Evolutionary conservation across 2,113 vertebrate genomes (phyloP), one percentile per base, ranked within the genome.

Genomic region (Clarias gariepinus): DNA sequence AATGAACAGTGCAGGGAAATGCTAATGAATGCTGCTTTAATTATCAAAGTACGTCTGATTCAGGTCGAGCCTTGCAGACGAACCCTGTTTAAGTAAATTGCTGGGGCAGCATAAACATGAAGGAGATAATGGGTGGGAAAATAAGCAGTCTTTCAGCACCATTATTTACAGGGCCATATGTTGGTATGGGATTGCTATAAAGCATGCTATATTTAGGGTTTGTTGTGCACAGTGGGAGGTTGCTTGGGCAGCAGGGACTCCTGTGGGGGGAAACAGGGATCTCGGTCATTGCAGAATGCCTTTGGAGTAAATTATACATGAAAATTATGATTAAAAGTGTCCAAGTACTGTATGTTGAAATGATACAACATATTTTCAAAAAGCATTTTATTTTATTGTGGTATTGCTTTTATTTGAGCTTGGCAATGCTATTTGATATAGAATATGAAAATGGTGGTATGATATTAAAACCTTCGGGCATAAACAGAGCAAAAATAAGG

Each of bases 121-220:
- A 60, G 11, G 41, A 15, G 33, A 91, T 90, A 89, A 76, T 69
- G 58, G 41, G 21, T 76, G 55, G 78, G 55, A 5, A 88, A 90
- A 52, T 63, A 28, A 36, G 69, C 73, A 85, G 85, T 85, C 90
- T 93, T 91, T 94, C 93, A 92, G 68, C 91, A 19, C 84, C 13
- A 57, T 86, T 90, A 89, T 89, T 91, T 77, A 87, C 85, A 47
- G 60, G 90, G 86, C 82, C 88, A 88, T 88, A 85, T 92, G 88
- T 64, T 88, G 87, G 82, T 85, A 90, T 86, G 30, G 55, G 60
- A 36, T 53, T 19, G 78, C 18, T 87, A 81, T 89, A 77, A 87
- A 92, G 74, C 25, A 66, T 80, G 52, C 92, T 95, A 94, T 94
- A 92, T 94, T 93, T 94, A 93, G 93, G 89, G 58, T 86, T 78